These are phyloP conservation scores for Dromococcyx pavoninus DNA, from an alignment of 2,797 vertebrate species.

Conservation along the genomic window DNA sequence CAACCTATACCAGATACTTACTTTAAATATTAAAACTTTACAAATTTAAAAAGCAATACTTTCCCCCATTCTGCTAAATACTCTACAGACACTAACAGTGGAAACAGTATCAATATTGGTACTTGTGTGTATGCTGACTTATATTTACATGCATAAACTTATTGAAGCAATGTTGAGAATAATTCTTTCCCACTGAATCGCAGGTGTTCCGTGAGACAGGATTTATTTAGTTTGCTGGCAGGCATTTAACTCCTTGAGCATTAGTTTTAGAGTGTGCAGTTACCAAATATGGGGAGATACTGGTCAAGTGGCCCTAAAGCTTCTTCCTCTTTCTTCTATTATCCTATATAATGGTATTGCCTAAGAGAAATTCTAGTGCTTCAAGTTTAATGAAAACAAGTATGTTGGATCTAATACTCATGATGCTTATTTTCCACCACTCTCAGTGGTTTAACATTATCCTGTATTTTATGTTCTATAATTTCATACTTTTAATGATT, in stretches of 20 bases:
- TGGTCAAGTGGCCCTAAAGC: constrained; percentile 5
- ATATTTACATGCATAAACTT: not conserved
- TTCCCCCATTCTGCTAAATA: not conserved
- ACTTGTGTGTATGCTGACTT: not conserved
- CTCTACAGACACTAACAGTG: not conserved
- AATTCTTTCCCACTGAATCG: not conserved
- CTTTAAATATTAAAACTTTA: not conserved
- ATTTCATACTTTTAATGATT: not conserved
- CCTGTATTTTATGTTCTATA: not conserved
- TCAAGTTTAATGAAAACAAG: not conserved
- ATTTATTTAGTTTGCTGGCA: constrained; percentile 5
- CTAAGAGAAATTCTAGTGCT: not conserved
- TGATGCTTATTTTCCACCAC: not conserved
- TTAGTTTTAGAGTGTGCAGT: not conserved
- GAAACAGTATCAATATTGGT: not conserved
- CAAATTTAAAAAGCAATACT: not conserved
- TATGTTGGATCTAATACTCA: not conserved
- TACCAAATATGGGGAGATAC: not conserved
- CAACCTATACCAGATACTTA: not conserved
- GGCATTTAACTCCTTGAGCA: constrained; percentile 24
- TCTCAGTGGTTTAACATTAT: not conserved
- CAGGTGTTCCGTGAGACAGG: not conserved
- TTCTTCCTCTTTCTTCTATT: not conserved
- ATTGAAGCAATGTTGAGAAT: not conserved
- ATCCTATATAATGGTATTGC: not conserved